Conservation (phyloP, 2,888 invertebrate species). For the Cosmorhoe ocellata region DNA sequence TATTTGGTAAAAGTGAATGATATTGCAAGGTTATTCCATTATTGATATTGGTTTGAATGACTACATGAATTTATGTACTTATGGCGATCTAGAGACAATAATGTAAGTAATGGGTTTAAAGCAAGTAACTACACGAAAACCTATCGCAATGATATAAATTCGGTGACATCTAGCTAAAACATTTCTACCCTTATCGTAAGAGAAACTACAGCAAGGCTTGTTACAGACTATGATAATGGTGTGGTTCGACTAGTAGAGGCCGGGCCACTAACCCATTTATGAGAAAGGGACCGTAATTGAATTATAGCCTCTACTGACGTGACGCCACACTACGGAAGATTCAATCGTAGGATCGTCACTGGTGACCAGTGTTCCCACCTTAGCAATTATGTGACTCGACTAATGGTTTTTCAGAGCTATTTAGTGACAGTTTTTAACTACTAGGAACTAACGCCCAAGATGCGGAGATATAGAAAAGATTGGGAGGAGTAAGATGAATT, state of each 20-base stretch:
- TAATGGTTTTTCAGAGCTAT: no score
- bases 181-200: background rate
- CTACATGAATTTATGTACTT: no score
- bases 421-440: no score
- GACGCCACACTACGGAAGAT: slow-evolving; percentile 38
- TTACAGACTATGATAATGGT: slow-evolving; percentile 47
- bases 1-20: no score
- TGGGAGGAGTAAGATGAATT: no score
- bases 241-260: slow-evolving; percentile 50
- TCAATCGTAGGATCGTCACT: slow-evolving; percentile 30
- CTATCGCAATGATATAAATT: background rate
- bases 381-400: no score
- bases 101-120: background rate
- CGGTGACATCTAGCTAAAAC: background rate
- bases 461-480: no score
- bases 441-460: no score
- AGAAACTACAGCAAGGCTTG: background rate
- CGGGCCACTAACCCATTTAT: slow-evolving; percentile 71
- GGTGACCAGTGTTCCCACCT: no score
- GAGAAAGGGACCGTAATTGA: slow-evolving; percentile 60
- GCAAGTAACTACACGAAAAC: background rate
- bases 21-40: no score
- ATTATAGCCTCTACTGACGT: slow-evolving; percentile 49
- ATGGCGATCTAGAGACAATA: no score
- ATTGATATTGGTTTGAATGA: no score